Evolutionary conservation across 2,888 invertebrate species (phyloP).

Genomic region (Theodoxus fluviatilis): DNA sequence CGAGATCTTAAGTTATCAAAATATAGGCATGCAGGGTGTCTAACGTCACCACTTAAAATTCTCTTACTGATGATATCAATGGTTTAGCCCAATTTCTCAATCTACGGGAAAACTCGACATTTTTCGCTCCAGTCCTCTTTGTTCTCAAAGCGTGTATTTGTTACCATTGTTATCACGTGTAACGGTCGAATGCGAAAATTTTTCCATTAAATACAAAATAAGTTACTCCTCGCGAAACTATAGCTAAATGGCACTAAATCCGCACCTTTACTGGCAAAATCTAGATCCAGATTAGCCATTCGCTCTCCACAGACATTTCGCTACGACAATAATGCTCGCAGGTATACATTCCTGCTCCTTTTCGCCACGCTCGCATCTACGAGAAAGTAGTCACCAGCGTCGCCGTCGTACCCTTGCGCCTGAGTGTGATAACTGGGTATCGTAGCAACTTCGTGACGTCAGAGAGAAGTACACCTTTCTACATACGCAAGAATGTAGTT

Average conservation of each 20-base stretch:
- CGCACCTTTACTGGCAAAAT: too few species aligned
- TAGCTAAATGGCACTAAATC: too few species aligned
- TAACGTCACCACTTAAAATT: constrained; percentile 34
- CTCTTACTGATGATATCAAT: constrained; percentile 11
- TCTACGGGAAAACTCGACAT: constrained; percentile 24
- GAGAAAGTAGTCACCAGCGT: too few species aligned
- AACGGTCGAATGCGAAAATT: too few species aligned
- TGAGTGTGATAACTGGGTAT: constrained; percentile 40
- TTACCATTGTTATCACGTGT: too few species aligned
- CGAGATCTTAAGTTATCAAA: constrained; percentile 44
- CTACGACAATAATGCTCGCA: too few species aligned
- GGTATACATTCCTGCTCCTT: too few species aligned
- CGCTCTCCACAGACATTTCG: too few species aligned
- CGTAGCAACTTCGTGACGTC: constrained; percentile 47
- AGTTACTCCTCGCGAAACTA: not conserved
- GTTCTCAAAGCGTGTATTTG: too few species aligned
- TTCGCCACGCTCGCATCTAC: too few species aligned
- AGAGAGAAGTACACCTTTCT: constrained; percentile 40
- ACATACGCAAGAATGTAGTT: constrained; percentile 50
- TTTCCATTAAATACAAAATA: not conserved
- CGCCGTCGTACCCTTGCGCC: constrained; percentile 19
- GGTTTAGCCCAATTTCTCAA: constrained; percentile 5
- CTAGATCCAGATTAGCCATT: too few species aligned
- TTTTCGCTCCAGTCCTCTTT: constrained; percentile 8
- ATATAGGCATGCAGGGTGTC: constrained; percentile 47